Conservation (phyloP, 2,888 invertebrate species). For the Chrysolina oricalcia region DNA sequence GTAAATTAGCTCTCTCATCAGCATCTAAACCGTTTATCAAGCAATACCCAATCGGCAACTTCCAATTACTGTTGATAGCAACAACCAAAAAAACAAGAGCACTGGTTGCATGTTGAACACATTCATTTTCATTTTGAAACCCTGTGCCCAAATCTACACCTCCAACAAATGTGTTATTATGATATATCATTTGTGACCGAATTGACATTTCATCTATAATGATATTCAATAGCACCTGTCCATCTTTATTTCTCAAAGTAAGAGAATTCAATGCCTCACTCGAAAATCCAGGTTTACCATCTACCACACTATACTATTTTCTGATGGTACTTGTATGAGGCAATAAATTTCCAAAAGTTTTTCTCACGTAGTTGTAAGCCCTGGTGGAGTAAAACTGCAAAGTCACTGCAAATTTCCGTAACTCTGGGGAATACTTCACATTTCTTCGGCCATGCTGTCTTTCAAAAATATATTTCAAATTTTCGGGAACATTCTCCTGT, state of each 20-base stretch:
- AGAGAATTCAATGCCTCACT: neutral
- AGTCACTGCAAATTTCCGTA: no score
- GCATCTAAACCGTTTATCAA: slow-evolving; percentile 42
- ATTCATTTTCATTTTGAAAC: slow-evolving; percentile 14
- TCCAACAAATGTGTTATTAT: slow-evolving; percentile 36
- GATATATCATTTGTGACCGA: slow-evolving; percentile 27
- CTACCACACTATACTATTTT: no score
- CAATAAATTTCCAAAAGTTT: no score
- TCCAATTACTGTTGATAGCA: slow-evolving; percentile 39
- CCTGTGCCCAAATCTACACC: slow-evolving; percentile 37
- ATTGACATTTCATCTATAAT: no score
- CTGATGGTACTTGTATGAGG: no score
- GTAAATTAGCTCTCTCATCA: slow-evolving; percentile 40
- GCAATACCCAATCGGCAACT: slow-evolving; percentile 37
- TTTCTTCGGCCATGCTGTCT: no score
- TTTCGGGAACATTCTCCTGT: no score
- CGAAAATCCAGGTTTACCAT: slow-evolving; percentile 6
- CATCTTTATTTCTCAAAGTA: neutral
- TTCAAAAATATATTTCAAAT: no score
- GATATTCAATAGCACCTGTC: slow-evolving; percentile 1
- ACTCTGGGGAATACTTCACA: no score
- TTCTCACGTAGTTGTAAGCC: no score
- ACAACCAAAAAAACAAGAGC: slow-evolving; percentile 54
- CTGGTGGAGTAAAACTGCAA: no score
- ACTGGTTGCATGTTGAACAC: no score